phyloP scores from a whole-genome alignment of 1,140 invertebrate species.

The Hycleus phaleratus region DNA sequence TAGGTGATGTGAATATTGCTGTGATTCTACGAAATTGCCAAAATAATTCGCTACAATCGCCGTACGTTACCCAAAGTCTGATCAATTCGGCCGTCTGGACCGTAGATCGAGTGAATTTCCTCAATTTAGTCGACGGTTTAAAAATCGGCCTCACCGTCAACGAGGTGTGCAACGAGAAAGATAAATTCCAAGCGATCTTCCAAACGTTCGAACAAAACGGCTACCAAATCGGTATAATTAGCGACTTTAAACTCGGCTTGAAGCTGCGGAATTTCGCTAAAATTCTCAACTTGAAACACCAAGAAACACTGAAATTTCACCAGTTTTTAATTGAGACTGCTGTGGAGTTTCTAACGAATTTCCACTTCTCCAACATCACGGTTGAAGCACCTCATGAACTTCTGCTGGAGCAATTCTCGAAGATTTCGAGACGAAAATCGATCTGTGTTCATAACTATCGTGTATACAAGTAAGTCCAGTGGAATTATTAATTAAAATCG shows the following conservation, averaged over 20 bases:
- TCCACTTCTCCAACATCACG: conserved; percentile 32
- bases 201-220: conserved; percentile 23
- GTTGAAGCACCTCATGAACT: conserved; percentile 26
- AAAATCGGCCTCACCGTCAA: conserved; percentile 25
- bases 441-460: conserved; percentile 31
- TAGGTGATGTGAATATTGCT: conserved; percentile 16
- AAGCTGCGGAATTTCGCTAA: conserved; percentile 25
- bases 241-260: conserved; percentile 4
- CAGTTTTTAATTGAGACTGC: conserved; percentile 22
- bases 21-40: conserved; percentile 14
- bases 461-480: conserved; percentile 17
- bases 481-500: background rate
- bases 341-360: conserved; percentile 22
- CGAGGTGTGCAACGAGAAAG: conserved; percentile 23
- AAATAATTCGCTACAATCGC: background rate
- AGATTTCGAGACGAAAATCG: conserved; percentile 19
- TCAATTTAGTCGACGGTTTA: conserved; percentile 17
- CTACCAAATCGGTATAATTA: conserved; percentile 25
- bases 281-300: conserved; percentile 22
- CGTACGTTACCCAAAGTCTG: conserved; percentile 7
- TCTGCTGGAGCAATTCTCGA: conserved; percentile 30
- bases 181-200: conserved; percentile 29
- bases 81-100: conserved; percentile 31
- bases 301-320: background rate
- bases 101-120: conserved; percentile 28